Base-by-base conservation (phyloP, 1,140 invertebrate genomes). In the Agrypnia vestita region DNA sequence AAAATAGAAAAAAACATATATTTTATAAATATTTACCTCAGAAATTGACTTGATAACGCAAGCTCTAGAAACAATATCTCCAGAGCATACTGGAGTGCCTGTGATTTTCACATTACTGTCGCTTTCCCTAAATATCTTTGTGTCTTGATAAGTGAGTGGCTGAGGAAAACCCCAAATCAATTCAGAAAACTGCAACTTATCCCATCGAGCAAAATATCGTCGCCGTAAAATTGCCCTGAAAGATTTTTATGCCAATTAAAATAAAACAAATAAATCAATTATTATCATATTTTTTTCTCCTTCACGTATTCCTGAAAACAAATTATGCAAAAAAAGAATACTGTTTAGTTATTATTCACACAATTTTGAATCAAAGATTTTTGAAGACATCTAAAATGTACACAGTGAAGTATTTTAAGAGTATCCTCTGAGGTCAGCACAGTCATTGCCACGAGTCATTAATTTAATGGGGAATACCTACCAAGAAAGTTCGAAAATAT, bases 81-180 rank as follows among this genome's bases (percentile, higher is more conserved):
- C 95, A 12, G 90, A 87, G 84, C 91, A 95, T 0, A 96, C 94
- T 1, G 95, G 92, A 7, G 94, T 94, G 17, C 94, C 95, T 84
- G 85, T 81, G 44, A 94, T 81, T 56, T 84, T 86, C 9, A 84
- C 83, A 71, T 84, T 86, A 3, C 84, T 85, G 13, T 80, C 72
- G 19, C 76, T 84, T 43, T 86, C 35, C 15, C 69, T 46, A 4
- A 77, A 84, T 11, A 69, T 73, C 9, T 46, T 46, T n/a, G 76
- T 78, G 46, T 59, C 59, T 21, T 17, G 81, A 51, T 43, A 78
- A 79, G 85, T 69, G 8, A 88, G 83, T 25, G 91, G 91, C 59
- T 87, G 62, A 9, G 92, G 91, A 84, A 91, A 89, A 67, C 94
- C 94, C 13, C 84, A 86, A 77, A 87, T 88, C 1, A 95, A 84